These are phyloP conservation scores for Chirona hameri DNA, from an alignment of 2,888 invertebrate genomes.

Conservation along the genomic window DNA sequence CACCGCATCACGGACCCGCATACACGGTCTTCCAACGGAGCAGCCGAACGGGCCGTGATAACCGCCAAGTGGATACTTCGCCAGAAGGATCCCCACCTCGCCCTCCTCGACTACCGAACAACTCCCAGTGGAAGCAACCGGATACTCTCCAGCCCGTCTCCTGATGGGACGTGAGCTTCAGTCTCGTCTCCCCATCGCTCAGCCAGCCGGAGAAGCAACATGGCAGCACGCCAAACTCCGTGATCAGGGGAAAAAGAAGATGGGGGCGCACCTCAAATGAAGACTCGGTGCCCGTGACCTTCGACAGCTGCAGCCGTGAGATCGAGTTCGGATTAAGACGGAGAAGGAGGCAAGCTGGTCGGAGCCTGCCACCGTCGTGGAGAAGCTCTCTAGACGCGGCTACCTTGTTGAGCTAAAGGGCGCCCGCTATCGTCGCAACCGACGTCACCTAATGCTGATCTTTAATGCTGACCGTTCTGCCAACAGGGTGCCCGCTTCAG, in stretches of 20 bases:
- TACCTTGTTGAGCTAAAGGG: too few species aligned
- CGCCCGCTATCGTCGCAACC: too few species aligned
- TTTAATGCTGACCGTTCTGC: too few species aligned
- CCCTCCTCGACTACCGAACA: background rate
- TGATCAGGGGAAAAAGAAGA: background rate
- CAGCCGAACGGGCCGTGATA: background rate
- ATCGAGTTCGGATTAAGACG: background rate
- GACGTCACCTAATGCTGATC: too few species aligned
- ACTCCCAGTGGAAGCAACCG: background rate
- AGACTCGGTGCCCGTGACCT: background rate
- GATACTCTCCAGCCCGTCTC: background rate
- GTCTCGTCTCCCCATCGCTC: background rate
- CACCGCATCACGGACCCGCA: background rate
- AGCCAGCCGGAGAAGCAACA: background rate
- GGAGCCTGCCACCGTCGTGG: too few species aligned
- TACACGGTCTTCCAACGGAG: background rate
- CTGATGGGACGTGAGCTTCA: background rate
- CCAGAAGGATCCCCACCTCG: background rate
- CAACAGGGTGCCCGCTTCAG: too few species aligned
- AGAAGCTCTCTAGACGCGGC: too few species aligned
- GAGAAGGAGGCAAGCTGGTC: background rate
- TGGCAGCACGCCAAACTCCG: background rate
- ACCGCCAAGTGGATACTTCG: background rate
- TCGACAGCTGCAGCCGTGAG: background rate
- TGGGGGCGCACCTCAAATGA: background rate